Percentiles rank a stretch among this genome's conserved stretches.
Conservation (phyloP, 2,797 vertebrate genomes). For the Tadarida brasiliensis region DNA sequence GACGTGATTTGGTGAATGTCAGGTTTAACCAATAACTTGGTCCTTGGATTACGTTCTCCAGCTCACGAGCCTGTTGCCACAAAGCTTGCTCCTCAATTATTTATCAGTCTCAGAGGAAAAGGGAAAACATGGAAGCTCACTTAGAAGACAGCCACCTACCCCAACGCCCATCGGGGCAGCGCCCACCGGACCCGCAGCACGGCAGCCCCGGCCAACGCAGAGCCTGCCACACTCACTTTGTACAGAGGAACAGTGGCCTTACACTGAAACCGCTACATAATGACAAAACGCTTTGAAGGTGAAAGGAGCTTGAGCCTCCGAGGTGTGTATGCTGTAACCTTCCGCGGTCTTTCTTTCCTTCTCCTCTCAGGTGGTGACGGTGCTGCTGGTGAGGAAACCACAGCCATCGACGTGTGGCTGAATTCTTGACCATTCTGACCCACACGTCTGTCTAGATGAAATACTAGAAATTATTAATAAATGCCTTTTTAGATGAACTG, state of each 20-base stretch:
- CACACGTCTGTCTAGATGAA: constrained; percentile 13
- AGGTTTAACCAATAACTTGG: fast-evolving
- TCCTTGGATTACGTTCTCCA: not conserved
- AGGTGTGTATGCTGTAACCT: fast-evolving
- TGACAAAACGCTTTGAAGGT: fast-evolving
- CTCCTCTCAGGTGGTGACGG: not conserved
- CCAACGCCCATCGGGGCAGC: fast-evolving
- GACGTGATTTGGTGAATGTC: fast-evolving
- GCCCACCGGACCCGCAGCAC: not conserved
- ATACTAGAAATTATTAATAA: constrained; percentile 40
- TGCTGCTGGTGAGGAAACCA: fast-evolving
- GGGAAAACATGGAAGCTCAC: fast-evolving
- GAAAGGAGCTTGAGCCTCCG: fast-evolving
- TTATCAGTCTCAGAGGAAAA: not conserved
- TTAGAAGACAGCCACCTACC: not conserved
- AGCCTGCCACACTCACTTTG: fast-evolving
- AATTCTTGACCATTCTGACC: not conserved
- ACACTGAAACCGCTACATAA: fast-evolving
- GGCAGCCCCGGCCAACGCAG: fast-evolving
- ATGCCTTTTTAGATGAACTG: constrained; percentile 47
- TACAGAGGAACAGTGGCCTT: fast-evolving
- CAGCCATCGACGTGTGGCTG: fast-evolving
- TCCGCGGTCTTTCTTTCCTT: fast-evolving
- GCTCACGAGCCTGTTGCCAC: not conserved
- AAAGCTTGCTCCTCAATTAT: not conserved